Evolutionary conservation across 1,140 invertebrate genomes (phyloP).

Genomic region (Musca domestica): DNA sequence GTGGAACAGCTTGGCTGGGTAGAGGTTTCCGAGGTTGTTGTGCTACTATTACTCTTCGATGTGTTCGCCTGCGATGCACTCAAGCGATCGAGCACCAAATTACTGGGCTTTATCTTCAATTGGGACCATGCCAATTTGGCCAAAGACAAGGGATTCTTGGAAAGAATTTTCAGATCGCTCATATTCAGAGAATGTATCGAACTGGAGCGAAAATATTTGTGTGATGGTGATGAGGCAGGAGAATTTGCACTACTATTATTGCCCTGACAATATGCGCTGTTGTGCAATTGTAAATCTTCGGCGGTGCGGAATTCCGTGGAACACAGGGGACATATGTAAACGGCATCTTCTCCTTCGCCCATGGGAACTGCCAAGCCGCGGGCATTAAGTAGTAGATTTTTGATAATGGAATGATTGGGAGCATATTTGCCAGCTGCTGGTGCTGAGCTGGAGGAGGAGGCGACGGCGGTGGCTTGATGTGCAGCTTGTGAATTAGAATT

Average conservation of each 20-base stretch:
- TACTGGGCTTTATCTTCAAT: conserved; percentile 56
- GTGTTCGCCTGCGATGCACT: conserved; percentile 42
- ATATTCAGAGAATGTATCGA: conserved; percentile 57
- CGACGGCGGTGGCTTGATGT: background rate
- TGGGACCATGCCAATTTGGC: conserved; percentile 50
- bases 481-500: conserved; percentile 4
- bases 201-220: conserved; percentile 53
- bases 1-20: conserved; percentile 19
- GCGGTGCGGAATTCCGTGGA: conserved; percentile 66
- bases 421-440: conserved; percentile 20
- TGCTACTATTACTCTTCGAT: conserved; percentile 32
- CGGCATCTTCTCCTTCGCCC: conserved; percentile 57
- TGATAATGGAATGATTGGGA: conserved; percentile 74
- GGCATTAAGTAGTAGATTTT: conserved; percentile 76
- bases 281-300: conserved; percentile 69
- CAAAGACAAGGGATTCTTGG: conserved; percentile 50
- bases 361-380: conserved; percentile 55
- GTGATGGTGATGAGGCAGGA: conserved; percentile 42
- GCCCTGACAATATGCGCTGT: conserved; percentile 64
- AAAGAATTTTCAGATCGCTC: conserved; percentile 56
- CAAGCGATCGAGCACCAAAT: conserved; percentile 54
- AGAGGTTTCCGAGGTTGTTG: conserved; percentile 24
- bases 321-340: conserved; percentile 64
- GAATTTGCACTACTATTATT: conserved; percentile 48
- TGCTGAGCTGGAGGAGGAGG: background rate